Evolutionary conservation across 2,888 invertebrate species (phyloP).

Genomic region (Oscheius sp.): DNA sequence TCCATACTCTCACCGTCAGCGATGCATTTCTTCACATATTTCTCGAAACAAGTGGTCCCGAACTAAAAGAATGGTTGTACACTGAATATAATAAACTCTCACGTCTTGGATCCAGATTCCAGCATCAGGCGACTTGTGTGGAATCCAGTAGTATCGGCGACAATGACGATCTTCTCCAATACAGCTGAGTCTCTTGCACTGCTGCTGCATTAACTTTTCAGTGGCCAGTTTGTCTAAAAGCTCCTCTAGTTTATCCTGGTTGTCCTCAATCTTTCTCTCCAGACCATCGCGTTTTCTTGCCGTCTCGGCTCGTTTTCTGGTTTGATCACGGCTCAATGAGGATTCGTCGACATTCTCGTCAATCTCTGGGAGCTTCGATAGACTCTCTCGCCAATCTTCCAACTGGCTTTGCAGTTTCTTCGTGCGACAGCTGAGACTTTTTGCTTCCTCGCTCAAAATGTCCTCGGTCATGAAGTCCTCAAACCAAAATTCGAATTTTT

Average conservation of each 20-base stretch:
- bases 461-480: conserved; percentile 29
- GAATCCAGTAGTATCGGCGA: conserved; percentile 57
- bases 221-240: conserved; percentile 11
- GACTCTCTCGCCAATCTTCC: conserved; percentile 15
- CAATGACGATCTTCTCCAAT: conserved; percentile 59
- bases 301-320: conserved; percentile 30
- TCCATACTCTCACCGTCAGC: not conserved
- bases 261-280: conserved; percentile 32
- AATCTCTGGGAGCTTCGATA: conserved; percentile 18
- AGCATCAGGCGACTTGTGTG: conserved; percentile 42
- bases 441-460: conserved; percentile 24
- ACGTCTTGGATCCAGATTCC: conserved; percentile 63
- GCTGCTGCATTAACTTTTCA: conserved; percentile 10
- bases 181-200: conserved; percentile 31
- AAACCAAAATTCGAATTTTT: not conserved
- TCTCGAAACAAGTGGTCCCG: conserved; percentile 43
- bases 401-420: conserved; percentile 6
- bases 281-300: conserved; percentile 32
- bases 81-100: conserved; percentile 14
- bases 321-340: conserved; percentile 17
- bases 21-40: conserved; percentile 40
- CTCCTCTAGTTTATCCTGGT: conserved; percentile 28
- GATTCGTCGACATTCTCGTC: conserved; percentile 30
- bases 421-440: conserved; percentile 14
- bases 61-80: conserved; percentile 39